Conservation (phyloP, 2,113 vertebrate genomes). For the Hirundichthys speculiger region DNA sequence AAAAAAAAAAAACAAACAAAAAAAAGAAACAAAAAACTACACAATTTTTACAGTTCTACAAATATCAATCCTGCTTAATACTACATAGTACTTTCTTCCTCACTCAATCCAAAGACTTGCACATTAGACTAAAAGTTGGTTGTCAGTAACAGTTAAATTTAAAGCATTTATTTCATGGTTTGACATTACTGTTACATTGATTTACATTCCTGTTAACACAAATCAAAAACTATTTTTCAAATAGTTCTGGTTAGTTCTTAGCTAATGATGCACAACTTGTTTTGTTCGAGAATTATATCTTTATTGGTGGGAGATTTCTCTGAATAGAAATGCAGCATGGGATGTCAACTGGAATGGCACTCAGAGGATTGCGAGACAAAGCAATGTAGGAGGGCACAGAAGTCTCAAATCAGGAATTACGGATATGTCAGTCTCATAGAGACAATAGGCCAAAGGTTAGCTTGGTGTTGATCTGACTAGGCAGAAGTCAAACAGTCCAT, state of each 20-base stretch:
- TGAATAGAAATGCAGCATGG: background rate
- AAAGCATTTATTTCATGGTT: too few species aligned
- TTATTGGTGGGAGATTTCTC: background rate
- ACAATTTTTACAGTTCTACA: constrained; percentile 1
- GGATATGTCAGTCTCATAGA: too few species aligned
- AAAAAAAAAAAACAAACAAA: constrained; percentile 16
- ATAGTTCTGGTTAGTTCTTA: background rate
- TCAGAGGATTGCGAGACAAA: background rate
- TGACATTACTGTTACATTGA: too few species aligned
- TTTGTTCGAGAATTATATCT: background rate
- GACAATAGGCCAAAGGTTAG: too few species aligned
- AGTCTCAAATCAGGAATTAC: background rate
- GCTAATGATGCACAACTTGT: background rate
- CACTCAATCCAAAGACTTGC: background rate
- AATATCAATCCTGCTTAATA: background rate
- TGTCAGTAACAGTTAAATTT: too few species aligned
- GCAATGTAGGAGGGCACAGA: background rate
- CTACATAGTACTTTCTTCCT: background rate
- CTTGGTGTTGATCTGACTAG: too few species aligned
- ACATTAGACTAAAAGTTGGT: background rate
- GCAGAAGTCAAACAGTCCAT: too few species aligned
- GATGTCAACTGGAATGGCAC: background rate
- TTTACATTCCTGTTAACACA: background rate
- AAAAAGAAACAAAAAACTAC: constrained; percentile 2
- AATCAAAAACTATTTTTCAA: background rate